Evolutionary conservation across 2,888 invertebrate species (phyloP).

Genomic region (Heliothis peltigera): DNA sequence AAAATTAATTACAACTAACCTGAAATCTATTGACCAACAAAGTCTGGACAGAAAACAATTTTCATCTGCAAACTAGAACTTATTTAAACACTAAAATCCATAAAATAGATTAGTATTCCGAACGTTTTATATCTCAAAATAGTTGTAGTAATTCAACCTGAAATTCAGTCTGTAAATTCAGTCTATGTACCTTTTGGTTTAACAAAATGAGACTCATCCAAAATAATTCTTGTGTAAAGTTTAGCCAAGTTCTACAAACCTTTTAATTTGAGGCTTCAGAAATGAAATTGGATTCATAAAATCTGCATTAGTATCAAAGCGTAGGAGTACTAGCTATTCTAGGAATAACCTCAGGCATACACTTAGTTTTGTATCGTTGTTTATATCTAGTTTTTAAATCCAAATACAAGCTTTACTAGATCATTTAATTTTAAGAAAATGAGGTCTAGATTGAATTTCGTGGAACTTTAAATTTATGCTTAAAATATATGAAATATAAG

Average conservation of each 20-base stretch:
- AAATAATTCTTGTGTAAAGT: background rate
- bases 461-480: too few relatives aligned
- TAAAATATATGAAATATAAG: too few relatives aligned
- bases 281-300: background rate
- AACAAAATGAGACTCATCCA: slow-evolving; percentile 19
- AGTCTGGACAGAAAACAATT: slow-evolving; percentile 22
- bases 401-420: too few relatives aligned
- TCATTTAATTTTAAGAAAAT: too few relatives aligned
- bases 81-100: slow-evolving; percentile 1
- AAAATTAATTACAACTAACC: slow-evolving; percentile 48
- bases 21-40: slow-evolving; percentile 35
- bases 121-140: slow-evolving; percentile 15
- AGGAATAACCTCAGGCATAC: too few relatives aligned
- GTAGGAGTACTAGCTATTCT: too few relatives aligned
- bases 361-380: too few relatives aligned
- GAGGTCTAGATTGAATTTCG: too few relatives aligned
- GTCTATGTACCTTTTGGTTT: slow-evolving; percentile 10
- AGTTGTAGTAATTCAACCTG: slow-evolving; percentile 25
- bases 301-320: too few relatives aligned
- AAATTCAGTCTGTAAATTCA: slow-evolving; percentile 21
- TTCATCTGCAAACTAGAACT: background rate
- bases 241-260: background rate
- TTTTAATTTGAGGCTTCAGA: background rate
- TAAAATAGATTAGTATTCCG: slow-evolving; percentile 40
- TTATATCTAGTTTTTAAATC: too few relatives aligned